These are phyloP conservation scores for Magallana gigas DNA, from an alignment of 1,140 invertebrate genomes.

Conservation along the genomic window DNA sequence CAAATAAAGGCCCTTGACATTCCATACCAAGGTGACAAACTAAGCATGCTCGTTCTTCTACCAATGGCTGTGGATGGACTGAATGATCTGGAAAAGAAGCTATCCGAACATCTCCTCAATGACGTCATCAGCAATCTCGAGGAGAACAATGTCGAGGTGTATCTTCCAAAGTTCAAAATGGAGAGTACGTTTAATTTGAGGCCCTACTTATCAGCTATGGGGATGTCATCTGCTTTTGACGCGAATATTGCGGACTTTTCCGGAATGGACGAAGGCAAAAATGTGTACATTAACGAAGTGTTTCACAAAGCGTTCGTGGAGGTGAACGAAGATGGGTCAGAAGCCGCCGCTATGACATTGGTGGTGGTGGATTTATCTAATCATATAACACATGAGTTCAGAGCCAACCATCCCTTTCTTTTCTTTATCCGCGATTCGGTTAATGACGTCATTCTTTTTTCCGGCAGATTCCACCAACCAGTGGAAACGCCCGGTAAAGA, in stretches of 20 bases:
- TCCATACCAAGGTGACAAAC: slow-evolving; percentile 84
- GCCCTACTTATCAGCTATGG: slow-evolving; percentile 75
- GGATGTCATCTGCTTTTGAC: slow-evolving; percentile 62
- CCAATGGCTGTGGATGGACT: slow-evolving; percentile 80
- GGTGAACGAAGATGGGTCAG: slow-evolving; percentile 78
- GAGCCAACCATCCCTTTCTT: slow-evolving; percentile 86
- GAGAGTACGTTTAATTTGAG: slow-evolving; percentile 64
- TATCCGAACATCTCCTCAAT: slow-evolving; percentile 33
- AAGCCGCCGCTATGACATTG: slow-evolving; percentile 65
- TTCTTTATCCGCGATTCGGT: slow-evolving; percentile 77
- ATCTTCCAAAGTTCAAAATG: slow-evolving; percentile 73
- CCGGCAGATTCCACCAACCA: background rate
- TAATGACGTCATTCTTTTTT: background rate
- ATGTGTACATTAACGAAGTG: slow-evolving; percentile 71
- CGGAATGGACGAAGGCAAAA: slow-evolving; percentile 63
- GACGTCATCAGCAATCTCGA: slow-evolving; percentile 8
- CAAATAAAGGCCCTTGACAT: slow-evolving; percentile 86
- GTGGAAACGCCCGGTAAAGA: too few relatives aligned
- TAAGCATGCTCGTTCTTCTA: slow-evolving; percentile 87
- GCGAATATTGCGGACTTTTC: slow-evolving; percentile 62
- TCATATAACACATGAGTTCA: slow-evolving; percentile 80
- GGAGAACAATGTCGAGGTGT: slow-evolving; percentile 61
- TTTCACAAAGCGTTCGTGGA: slow-evolving; percentile 82
- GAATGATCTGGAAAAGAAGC: slow-evolving; percentile 56
- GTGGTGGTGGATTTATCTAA: background rate